A percentile compares a stretch with the other conserved stretches of the same genome.
Conservation (phyloP, 2,888 invertebrate genomes). For the Torymus tubicola region DNA sequence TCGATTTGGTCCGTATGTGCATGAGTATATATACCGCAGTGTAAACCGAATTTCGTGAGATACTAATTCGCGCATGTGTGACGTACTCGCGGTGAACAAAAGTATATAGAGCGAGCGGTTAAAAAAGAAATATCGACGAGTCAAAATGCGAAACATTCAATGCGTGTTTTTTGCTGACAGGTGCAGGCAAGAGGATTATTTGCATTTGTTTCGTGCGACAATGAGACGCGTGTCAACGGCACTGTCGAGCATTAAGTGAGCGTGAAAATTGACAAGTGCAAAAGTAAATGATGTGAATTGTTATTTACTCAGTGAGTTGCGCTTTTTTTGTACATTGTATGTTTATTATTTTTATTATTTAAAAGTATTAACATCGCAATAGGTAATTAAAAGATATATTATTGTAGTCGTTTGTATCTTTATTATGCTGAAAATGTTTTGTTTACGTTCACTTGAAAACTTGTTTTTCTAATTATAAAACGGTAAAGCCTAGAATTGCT, state of each 20-base stretch:
- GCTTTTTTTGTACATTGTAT: not conserved
- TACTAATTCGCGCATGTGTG: not conserved
- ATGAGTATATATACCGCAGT: slow-evolving; percentile 2
- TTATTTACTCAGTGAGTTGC: not conserved
- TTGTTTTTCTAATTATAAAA: not conserved
- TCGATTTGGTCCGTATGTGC: not conserved
- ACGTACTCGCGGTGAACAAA: not conserved
- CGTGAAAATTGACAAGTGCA: slow-evolving; percentile 33
- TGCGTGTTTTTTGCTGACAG: slow-evolving; percentile 12
- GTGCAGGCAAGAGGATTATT: slow-evolving; percentile 27
- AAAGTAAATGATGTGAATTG: slow-evolving; percentile 27
- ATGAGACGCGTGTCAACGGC: slow-evolving; percentile 1
- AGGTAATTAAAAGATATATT: too few species aligned
- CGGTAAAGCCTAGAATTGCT: too few species aligned
- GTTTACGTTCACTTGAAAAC: too few species aligned
- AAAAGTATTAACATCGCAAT: not conserved
- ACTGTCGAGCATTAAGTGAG: slow-evolving; percentile 6
- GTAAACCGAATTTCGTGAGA: not conserved
- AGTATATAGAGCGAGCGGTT: slow-evolving; percentile 16
- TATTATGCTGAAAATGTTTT: too few species aligned
- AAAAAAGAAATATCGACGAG: slow-evolving; percentile 19
- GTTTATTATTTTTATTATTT: not conserved
- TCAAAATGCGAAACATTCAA: slow-evolving; percentile 30
- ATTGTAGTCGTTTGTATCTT: too few species aligned
- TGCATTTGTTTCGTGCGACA: slow-evolving; percentile 27